phyloP scores from a whole-genome alignment of 2,113 vertebrate species.

The Myiagra hebetior region DNA sequence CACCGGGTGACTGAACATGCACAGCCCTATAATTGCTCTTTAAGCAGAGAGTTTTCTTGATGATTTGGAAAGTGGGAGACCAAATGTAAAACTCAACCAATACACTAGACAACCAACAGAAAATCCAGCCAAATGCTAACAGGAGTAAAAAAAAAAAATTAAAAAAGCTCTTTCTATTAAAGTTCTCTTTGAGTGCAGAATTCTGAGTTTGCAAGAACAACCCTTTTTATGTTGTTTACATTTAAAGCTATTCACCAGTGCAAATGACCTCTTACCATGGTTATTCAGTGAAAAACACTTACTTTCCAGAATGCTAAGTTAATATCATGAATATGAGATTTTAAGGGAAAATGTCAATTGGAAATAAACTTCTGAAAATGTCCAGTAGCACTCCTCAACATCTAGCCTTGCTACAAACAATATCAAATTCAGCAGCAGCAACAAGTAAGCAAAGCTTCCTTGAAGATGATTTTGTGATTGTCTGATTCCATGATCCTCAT shows the following conservation, averaged over 20 bases:
- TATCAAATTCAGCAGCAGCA: neutral
- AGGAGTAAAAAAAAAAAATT: neutral
- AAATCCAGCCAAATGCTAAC: neutral
- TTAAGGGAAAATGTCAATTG: neutral
- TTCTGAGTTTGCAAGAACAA: neutral
- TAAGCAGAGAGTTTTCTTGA: neutral
- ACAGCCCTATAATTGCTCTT: neutral
- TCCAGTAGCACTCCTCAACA: neutral
- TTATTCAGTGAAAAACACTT: constrained; percentile 1
- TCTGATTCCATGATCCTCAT: neutral
- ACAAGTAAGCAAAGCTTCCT: neutral
- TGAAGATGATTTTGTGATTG: neutral
- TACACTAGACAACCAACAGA: neutral
- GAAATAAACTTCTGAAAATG: neutral
- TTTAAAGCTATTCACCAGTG: neutral
- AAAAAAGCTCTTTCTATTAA: neutral
- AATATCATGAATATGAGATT: neutral
- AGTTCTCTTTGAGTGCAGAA: neutral
- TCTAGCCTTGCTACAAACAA: neutral
- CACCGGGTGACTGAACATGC: neutral
- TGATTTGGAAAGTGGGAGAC: neutral
- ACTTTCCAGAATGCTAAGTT: constrained; percentile 6
- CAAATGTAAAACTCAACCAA: neutral
- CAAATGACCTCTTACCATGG: neutral
- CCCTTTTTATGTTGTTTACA: neutral